Evolutionary conservation across 1,140 invertebrate species (phyloP).

Genomic region (Oedothorax gibbosus): DNA sequence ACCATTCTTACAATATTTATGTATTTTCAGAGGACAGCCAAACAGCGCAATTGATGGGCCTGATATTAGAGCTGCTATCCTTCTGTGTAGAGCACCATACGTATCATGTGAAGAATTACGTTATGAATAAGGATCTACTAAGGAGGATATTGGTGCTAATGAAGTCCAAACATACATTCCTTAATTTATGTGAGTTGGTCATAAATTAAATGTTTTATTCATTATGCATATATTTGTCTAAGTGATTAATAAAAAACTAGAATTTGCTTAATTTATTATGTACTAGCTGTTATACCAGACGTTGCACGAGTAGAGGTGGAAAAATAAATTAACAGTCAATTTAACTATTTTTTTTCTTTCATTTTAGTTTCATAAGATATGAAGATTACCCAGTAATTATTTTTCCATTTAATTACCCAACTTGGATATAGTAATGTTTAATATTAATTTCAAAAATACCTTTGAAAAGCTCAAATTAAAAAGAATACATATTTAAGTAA

Average conservation of each 20-base stretch:
- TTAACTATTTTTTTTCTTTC: too few species aligned
- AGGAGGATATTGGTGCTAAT: conserved; percentile 94
- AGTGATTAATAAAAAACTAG: neutral
- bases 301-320: neutral
- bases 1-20: neutral
- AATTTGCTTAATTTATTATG: neutral
- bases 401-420: too few species aligned
- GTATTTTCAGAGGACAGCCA: conserved; percentile 86
- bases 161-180: conserved; percentile 97
- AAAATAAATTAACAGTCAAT: too few species aligned
- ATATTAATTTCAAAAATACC: too few species aligned
- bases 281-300: neutral
- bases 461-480: too few species aligned
- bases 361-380: too few species aligned
- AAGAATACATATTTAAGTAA: too few species aligned
- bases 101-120: conserved; percentile 98
- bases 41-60: conserved; percentile 92
- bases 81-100: conserved; percentile 99
- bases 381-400: too few species aligned
- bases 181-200: conserved; percentile 84
- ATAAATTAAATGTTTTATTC: neutral
- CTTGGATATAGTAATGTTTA: too few species aligned
- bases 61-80: conserved; percentile 95
- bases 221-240: neutral
- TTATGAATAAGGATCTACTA: conserved; percentile 96